Evolutionary conservation across 2,113 vertebrate species (phyloP), one percentile per base, ranked within the genome.

Genomic region (Dicentrarchus labrax): DNA sequence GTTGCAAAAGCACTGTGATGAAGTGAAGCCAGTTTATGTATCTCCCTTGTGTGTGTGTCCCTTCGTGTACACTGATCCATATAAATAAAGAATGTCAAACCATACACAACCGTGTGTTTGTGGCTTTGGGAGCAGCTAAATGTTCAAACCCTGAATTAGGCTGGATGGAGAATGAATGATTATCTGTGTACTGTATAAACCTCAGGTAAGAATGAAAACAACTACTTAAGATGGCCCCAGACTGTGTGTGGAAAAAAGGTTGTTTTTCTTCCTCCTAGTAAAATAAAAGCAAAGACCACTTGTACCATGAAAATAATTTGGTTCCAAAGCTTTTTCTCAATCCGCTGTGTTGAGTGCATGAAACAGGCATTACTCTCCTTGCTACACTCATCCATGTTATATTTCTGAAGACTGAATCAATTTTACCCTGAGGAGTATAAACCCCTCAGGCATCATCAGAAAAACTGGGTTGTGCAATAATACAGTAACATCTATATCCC

Each of bases 311-410:
- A 83, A 41, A 83, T 87, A 9, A 75, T 72, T 67, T 70, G 57
- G n/a, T 83, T 87, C 17, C 38, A 80, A 67, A 60, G 51, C 45
- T 54, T 50, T 62, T 74, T 68, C 62, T 24, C 72, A 79, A 80
- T 56, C 54, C 67, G 68, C 30, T 64, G 30, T 30, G 65, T 60
- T 47, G 57, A 81, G 54, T 54, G 62, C 59, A 73, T 81, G 48
- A 81, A 72, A 80, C 76, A 61, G 67, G 64, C 62, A 65, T 72
- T 39, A 38, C 54, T 72, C 41, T 13, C 66, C 38, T 3, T 57
- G 30, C 68, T 62, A 38, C 81, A 43, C 65, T 73, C 61, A 83
- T 73, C 75, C 51, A 36, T 15, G 7, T 60, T 61, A 67, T 59
- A 78, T 75, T 76, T 41, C 21, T 69, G 45, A 72, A 67, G 60